Base-by-base conservation (phyloP, 2,797 vertebrate species). In the Diglossa cyanea region DNA sequence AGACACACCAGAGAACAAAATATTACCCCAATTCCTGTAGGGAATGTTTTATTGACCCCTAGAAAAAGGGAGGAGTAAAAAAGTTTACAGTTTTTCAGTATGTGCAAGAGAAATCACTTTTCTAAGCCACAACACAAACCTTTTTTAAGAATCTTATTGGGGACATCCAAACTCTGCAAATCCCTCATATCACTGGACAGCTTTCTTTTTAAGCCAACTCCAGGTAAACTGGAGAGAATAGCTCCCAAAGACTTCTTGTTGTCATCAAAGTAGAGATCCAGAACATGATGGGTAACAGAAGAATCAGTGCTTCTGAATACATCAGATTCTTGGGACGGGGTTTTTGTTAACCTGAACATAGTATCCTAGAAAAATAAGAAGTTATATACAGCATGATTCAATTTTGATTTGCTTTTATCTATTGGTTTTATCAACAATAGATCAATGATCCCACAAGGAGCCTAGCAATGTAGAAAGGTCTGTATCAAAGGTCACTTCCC, bases 121-220 rank as follows among this genome's bases (percentile, higher is more conserved):
- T 90, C 68, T 78, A 93, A 88, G 71, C 50, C 50, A 86, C 15
- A 62, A 68, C 11, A 95, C 82, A 86, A 82, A 99, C 98, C 98
- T 96, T 98, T 97, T 96, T 96, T 98, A 88, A 92, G 97, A 17
- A 98, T 95, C 96, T 99, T 99, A 83, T 11, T 97, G 30, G 98
- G 97, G 13, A 97, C 92, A 42, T 82, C 97, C 88, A 98, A 94
- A n/a, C 70, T 66, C 13, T 81, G 86, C 2, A 86, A 94, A 75
- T 97, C 96, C 53, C 96, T 96, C 60, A 55, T 91, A 26, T 98
- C 98, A 62, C 65, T 96, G 11, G 97, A 97, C 95, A 98, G 95
- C 63, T 98, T 98, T 97, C 99, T 98, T 97, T 99, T 99, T 60
- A 98, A 92, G 94, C 97, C 96, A 95, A 97, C 80, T 31, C 96